Base-by-base conservation (phyloP, 92 coral and sea anemone genomes). In the Metridium senile region DNA sequence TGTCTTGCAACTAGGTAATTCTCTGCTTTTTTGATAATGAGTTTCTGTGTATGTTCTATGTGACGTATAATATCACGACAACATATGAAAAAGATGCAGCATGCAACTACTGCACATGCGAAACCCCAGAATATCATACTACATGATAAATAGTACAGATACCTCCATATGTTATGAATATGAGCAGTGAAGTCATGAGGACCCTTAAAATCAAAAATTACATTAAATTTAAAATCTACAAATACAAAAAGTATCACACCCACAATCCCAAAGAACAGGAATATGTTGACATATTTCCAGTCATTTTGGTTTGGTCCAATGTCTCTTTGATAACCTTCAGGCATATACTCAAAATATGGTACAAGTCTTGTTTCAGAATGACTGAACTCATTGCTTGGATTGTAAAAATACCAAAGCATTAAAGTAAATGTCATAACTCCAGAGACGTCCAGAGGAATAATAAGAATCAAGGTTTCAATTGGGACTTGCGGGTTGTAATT, bases 1-100 rank as follows among this genome's bases (percentile, higher is more conserved):
- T 46, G 67, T 43, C 84, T 84, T 25, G 89, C 93, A 29, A 85
- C 70, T 29, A 33, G 59, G 39, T 84, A 88, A 46, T 84, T 74
- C 58, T 76, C 74, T 8, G 87, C 89, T 32, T 62, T 30, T 30
- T 27, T 70, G 3, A 80, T 4, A 30, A 88, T 81, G 31, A 77
- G 27, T 20, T 65, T 73, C 58, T 88, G 89, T 28, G 82, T 84
- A 53, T 70, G 81, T 34, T 82, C 89, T 31, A 88, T 71, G 62
- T 88, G 93, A 34, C 74, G 76, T 0, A 78, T 68, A 39, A 85
- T 76, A 49, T 86, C 83, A 75, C 79, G 78, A 26, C 89, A 81
- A n/a, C 77, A 76, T 57, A 89, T 73, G 47, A 79, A 86, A 71
- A 89, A 89, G 56, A 74, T 49, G 71, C 93, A 85, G 20, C 89